Conservation (phyloP, 2,113 vertebrate genomes). For the Egretta garzetta region DNA sequence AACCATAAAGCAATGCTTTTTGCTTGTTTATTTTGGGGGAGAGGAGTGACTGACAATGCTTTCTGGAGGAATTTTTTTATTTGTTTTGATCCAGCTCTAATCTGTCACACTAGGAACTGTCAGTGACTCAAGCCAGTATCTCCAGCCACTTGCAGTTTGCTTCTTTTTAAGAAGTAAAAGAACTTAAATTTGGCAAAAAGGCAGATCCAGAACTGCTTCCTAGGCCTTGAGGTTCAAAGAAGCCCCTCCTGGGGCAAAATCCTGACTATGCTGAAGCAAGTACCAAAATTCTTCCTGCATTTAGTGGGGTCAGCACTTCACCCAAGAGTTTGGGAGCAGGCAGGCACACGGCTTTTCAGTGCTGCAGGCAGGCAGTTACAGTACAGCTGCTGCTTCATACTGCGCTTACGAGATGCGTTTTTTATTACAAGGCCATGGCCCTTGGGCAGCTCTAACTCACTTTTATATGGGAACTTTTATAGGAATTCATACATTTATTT, state of each 20-base stretch:
- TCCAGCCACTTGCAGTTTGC: background rate
- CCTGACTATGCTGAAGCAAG: background rate
- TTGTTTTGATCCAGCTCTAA: background rate
- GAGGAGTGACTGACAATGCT: background rate
- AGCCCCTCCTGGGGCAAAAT: background rate
- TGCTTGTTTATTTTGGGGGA: background rate
- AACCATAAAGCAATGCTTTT: background rate
- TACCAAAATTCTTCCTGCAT: background rate
- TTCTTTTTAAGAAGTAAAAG: background rate
- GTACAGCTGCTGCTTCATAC: constrained; percentile 24
- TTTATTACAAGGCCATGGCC: constrained; percentile 10
- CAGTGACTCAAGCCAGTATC: background rate
- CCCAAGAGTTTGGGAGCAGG: background rate
- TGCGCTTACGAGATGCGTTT: background rate
- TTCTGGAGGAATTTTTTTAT: background rate
- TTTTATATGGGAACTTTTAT: constrained; percentile 60
- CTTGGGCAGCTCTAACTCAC: constrained; percentile 38
- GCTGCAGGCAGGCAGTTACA: background rate
- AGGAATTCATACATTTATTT: constrained; percentile 64
- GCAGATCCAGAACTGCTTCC: background rate
- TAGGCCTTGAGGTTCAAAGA: background rate
- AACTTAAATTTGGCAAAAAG: background rate
- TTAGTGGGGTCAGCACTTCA: background rate
- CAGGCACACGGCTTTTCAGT: background rate
- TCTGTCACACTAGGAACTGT: background rate